These are phyloP conservation scores for Caiman crocodilus DNA, from an alignment of 2,797 vertebrate genomes.

Conservation along the genomic window DNA sequence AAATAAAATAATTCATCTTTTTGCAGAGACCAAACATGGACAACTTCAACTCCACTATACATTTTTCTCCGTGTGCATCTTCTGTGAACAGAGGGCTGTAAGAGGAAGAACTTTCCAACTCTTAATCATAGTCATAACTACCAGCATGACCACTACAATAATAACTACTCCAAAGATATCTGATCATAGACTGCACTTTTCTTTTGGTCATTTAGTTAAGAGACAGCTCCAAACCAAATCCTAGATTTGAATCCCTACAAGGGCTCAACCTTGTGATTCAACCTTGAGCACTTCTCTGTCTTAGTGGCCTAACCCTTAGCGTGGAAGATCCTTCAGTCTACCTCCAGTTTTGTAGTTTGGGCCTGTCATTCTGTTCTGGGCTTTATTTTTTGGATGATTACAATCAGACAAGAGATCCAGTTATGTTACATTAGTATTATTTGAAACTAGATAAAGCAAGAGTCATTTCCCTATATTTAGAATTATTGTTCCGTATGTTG, in stretches of 20 bases:
- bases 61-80: conserved; percentile 38
- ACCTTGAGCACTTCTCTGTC: conserved; percentile 3
- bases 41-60: conserved; percentile 25
- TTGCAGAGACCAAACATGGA: background rate
- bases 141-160: conserved; percentile 54
- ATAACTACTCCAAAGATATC: conserved; percentile 24
- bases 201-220: conserved; percentile 60
- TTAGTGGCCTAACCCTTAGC: background rate
- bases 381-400: conserved; percentile 20
- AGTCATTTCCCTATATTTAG: conserved; percentile 30
- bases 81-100: background rate
- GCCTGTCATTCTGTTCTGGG: background rate
- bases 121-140: conserved; percentile 49
- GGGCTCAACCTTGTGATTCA: conserved; percentile 18
- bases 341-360: conserved; percentile 1
- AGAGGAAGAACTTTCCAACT: conserved; percentile 28
- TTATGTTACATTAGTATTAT: conserved; percentile 16
- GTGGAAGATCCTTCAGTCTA: background rate
- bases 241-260: conserved; percentile 26
- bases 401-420: conserved; percentile 21
- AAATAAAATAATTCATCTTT: conserved; percentile 32
- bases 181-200: conserved; percentile 25
- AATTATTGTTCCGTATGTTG: conserved; percentile 11
- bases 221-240: conserved; percentile 39
- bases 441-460: conserved; percentile 51